A percentile compares a stretch with the other conserved stretches of the same genome.
Conservation (phyloP, 2,113 vertebrate species). For the Cichladusa arquata region DNA sequence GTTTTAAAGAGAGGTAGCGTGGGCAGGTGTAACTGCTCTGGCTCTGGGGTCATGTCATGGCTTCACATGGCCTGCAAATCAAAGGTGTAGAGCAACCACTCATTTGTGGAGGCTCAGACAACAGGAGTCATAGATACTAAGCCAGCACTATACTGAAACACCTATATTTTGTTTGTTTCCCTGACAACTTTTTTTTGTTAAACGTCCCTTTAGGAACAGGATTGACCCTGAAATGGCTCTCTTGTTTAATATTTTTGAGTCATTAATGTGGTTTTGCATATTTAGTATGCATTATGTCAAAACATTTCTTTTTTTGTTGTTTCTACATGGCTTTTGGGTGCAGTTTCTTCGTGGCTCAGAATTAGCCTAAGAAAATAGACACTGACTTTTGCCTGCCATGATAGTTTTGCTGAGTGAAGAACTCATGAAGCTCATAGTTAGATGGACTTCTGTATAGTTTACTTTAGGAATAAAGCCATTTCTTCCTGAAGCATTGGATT, state of each 20-base stretch:
- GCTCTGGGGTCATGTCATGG: fast-evolving
- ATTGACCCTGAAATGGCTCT: background rate
- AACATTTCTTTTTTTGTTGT: background rate
- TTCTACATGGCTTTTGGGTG: background rate
- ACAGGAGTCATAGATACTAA: background rate
- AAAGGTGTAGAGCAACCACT: background rate
- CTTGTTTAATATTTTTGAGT: background rate
- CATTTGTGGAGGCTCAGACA: background rate
- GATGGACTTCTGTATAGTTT: background rate
- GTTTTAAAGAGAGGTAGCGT: background rate
- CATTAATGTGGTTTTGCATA: background rate
- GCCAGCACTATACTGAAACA: background rate
- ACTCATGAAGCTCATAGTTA: background rate
- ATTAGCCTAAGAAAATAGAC: background rate
- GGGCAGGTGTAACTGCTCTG: background rate
- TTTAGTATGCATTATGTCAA: background rate
- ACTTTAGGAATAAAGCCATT: background rate
- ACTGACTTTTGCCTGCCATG: background rate
- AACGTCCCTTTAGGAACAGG: background rate
- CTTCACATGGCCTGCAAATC: background rate
- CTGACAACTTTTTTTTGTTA: background rate
- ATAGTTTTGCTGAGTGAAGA: background rate
- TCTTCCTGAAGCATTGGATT: background rate
- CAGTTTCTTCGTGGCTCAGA: background rate
- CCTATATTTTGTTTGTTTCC: background rate